Conservation (phyloP, 2,888 invertebrate genomes). For the Ormyrus thymus region DNA sequence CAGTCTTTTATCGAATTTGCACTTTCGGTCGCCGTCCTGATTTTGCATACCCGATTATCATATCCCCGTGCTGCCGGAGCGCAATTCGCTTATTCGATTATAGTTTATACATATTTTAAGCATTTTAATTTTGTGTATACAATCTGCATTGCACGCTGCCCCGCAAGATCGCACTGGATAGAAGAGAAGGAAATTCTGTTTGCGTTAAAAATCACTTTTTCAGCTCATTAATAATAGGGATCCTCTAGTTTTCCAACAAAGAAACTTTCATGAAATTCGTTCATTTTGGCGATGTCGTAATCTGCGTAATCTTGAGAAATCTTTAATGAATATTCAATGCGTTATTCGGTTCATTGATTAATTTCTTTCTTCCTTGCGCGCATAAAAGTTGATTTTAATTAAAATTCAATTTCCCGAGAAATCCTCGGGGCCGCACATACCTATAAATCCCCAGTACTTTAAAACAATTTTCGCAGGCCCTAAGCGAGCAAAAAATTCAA, state of each 20-base stretch:
- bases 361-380: slow-evolving; percentile 6
- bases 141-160: no score
- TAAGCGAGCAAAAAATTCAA: slow-evolving; percentile 30
- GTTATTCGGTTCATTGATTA: slow-evolving; percentile 31
- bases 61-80: not conserved
- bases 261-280: no score
- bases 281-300: no score
- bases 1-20: slow-evolving; percentile 44
- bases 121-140: not conserved
- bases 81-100: slow-evolving; percentile 36
- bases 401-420: slow-evolving; percentile 40
- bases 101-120: slow-evolving; percentile 19
- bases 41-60: slow-evolving; percentile 45
- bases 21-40: slow-evolving; percentile 28
- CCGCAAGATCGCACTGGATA: no score
- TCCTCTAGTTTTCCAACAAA: no score
- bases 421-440: not conserved
- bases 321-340: slow-evolving; percentile 27
- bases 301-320: not conserved
- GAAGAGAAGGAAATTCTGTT: no score
- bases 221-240: no score
- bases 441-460: slow-evolving; percentile 1
- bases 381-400: slow-evolving; percentile 32
- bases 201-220: no score
- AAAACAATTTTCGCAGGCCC: slow-evolving; percentile 26